These are phyloP conservation scores for Geodia barretti DNA, from an alignment of 37 sponge, comb jelly and placozoan species.

Conservation along the genomic window DNA sequence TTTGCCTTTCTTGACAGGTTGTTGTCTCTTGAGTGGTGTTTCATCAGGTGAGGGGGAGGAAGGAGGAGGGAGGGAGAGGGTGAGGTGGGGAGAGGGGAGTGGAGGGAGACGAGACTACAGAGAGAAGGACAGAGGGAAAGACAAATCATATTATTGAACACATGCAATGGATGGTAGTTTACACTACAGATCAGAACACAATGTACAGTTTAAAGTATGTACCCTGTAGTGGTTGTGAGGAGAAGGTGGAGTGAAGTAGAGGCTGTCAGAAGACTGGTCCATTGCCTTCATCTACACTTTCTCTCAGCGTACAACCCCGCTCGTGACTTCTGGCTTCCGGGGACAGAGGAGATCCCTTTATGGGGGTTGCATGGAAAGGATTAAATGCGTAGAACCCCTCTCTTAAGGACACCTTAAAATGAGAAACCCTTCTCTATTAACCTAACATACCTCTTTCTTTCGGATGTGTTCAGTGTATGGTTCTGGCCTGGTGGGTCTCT, in stretches of 20 bases:
- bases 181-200: no score
- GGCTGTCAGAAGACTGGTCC: slow-evolving; percentile 3
- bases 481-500: slow-evolving; percentile 7
- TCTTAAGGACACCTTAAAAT: background rate
- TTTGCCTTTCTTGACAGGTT: no score
- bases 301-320: slow-evolving; percentile 1
- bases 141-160: background rate
- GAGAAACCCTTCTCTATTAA: background rate
- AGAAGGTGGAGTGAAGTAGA: background rate
- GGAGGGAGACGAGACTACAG: background rate
- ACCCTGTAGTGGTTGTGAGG: background rate
- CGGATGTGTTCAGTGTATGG: slow-evolving; percentile 26
- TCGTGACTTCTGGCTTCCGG: background rate
- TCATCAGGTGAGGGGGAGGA: background rate
- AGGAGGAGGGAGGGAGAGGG: background rate
- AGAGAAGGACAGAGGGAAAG: background rate
- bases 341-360: background rate
- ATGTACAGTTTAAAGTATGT: no score
- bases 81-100: background rate
- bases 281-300: slow-evolving; percentile 44
- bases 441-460: slow-evolving; percentile 4
- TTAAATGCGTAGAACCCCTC: background rate
- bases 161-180: no score
- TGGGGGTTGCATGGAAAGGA: background rate
- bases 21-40: no score